Conservation (phyloP, 2,797 vertebrate genomes). For the Falco cherrug region DNA sequence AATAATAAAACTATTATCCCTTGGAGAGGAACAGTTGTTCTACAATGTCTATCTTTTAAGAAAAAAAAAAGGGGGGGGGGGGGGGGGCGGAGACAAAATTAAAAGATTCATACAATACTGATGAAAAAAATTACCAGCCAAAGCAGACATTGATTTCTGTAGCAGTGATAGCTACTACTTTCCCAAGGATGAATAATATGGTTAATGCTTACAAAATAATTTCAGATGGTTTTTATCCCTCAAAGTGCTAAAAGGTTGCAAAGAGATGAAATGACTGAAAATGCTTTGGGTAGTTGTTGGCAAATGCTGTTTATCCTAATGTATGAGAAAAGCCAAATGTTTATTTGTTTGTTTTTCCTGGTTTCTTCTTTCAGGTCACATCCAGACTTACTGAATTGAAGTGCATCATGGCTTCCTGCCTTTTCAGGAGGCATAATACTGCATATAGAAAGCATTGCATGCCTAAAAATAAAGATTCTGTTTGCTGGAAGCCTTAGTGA, state of each 20-base stretch:
- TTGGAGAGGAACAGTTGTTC: neutral
- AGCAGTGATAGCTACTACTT: constrained; percentile 15
- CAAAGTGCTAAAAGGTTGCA: neutral
- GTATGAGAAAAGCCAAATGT: constrained; percentile 26
- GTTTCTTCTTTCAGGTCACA: constrained; percentile 40
- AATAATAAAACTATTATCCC: neutral
- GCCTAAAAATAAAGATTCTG: constrained; percentile 9
- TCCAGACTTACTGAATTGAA: neutral
- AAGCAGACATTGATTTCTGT: constrained; percentile 1
- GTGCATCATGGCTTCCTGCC: constrained; percentile 7
- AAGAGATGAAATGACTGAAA: constrained; percentile 23
- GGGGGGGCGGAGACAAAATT: neutral
- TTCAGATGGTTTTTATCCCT: neutral
- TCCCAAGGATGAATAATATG: neutral
- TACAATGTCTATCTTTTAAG: neutral
- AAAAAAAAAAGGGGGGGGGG: neutral
- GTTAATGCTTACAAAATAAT: constrained; percentile 27
- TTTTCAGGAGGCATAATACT: neutral
- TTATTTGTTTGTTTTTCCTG: constrained; percentile 29
- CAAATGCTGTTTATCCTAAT: constrained; percentile 39
- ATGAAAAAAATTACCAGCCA: neutral
- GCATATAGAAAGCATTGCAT: neutral
- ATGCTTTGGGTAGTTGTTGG: neutral
- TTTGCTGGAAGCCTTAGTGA: neutral
- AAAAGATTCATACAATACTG: neutral